A percentile compares a stretch with the other conserved stretches of the same genome.
Evolutionary conservation across 2,797 vertebrate genomes (phyloP).

Genomic region (Lindbergichthys nudifrons): DNA sequence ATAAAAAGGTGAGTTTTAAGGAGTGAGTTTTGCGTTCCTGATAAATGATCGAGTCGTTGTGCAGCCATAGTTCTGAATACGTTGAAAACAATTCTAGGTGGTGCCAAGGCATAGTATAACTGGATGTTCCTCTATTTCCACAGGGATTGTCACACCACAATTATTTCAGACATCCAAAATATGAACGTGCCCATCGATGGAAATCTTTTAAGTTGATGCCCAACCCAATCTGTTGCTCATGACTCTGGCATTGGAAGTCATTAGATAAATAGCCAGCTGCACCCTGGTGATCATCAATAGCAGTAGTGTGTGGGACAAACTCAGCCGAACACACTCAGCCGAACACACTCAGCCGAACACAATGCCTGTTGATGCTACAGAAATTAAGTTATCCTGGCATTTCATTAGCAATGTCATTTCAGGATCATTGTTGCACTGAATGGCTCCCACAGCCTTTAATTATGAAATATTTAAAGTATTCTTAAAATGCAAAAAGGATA

Average conservation of each 20-base stretch:
- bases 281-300: constrained; percentile 30
- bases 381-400: constrained; percentile 29
- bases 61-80: not conserved
- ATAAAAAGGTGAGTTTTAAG: no score
- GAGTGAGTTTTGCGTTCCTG: no score
- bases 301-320: constrained; percentile 26
- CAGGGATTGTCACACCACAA: constrained; percentile 22
- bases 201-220: constrained; percentile 29
- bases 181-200: constrained; percentile 9
- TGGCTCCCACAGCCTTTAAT: not conserved
- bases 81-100: no score
- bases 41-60: no score
- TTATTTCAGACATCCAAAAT: constrained; percentile 49
- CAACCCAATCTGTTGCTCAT: constrained; percentile 48
- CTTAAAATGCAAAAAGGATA: constrained; percentile 9
- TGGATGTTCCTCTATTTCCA: not conserved
- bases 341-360: not conserved
- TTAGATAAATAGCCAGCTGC: constrained; percentile 35
- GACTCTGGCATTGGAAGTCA: constrained; percentile 10
- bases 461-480: constrained; percentile 22
- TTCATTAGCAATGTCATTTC: constrained; percentile 23
- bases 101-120: not conserved
- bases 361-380: constrained; percentile 24
- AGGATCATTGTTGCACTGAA: constrained; percentile 16
- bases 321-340: not conserved